Base-by-base conservation (phyloP, 2,888 invertebrate genomes). In the Drosophila mulleri region DNA sequence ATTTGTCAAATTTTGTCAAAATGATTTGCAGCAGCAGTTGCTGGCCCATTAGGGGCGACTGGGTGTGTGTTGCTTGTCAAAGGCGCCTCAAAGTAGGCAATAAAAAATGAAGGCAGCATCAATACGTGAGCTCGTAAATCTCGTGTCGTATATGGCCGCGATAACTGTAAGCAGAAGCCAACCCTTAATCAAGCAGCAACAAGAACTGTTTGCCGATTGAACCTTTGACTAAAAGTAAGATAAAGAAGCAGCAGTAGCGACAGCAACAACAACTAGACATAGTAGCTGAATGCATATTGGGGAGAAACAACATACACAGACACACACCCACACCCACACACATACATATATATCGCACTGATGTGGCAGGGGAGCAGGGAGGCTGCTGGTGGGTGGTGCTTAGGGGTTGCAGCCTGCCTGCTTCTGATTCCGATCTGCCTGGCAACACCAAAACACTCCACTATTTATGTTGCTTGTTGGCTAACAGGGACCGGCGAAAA, bases 211-310 rank as follows among this genome's bases (percentile, higher is more conserved):
- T 61, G 52, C 42, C 85, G 70, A 79, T 82, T 84, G 79, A 84
- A 83, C 82, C 72, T 81, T 82, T 82, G 88, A 72, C 84, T 82
- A 87, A 67, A 79, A 86, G 12, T 84, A 78, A 83, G 84, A 89
- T 83, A 84, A 89, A 86, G 80, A 81, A 67, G 37, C 67, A 59
- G 29, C 54, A 62, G 65, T 50, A 74, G 41, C 52, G 32, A 32
- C 8, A 58, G 41, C 67, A 54, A 8, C 26, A 26, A 57, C 57
- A 59, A 59, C 41, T 41, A 56, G 54, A 42, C 41, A 56, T 29
- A 42, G 41, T 35, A 69, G 67, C 37, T 58, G 64, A 71, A 69
- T 83, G 82, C 82, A 86, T 66, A 63, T 69, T 54, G 63, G 60
- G 45, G 50, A 47, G 59, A 44, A 63, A 42, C 4, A 5, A 53